Conservation (phyloP, 1,140 invertebrate genomes). For the Intoshia linei region DNA sequence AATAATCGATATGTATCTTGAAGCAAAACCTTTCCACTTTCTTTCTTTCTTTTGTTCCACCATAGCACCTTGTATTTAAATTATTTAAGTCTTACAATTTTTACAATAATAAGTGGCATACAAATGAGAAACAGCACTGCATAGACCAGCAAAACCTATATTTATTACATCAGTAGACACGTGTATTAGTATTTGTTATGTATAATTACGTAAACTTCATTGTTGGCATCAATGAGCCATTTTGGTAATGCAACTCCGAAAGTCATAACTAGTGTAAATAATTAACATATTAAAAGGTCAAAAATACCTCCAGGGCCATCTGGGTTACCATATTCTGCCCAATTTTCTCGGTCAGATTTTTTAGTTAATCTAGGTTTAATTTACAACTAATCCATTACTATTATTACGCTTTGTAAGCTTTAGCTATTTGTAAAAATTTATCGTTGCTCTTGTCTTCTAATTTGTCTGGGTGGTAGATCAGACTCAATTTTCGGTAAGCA, state of each 20-base stretch:
- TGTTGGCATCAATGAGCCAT: slow-evolving; percentile 99
- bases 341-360: slow-evolving; percentile 75
- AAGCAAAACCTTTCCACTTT: slow-evolving; percentile 68
- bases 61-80: slow-evolving; percentile 38
- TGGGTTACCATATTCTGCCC: slow-evolving; percentile 93
- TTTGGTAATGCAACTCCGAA: slow-evolving; percentile 78
- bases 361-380: slow-evolving; percentile 41
- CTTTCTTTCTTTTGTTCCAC: slow-evolving; percentile 92
- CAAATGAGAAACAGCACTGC: slow-evolving; percentile 85
- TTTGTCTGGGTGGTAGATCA: slow-evolving; percentile 80
- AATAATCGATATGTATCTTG: slow-evolving; percentile 75
- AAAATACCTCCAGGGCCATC: slow-evolving; percentile 53
- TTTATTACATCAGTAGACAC: not conserved
- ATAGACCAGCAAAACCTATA: slow-evolving; percentile 50
- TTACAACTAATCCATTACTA: not conserved
- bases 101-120: slow-evolving; percentile 46
- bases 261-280: not conserved
- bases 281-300: not conserved
- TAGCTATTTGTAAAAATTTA: slow-evolving; percentile 79
- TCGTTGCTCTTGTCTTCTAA: slow-evolving; percentile 79
- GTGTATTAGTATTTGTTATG: slow-evolving; percentile 1
- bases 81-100: slow-evolving; percentile 8
- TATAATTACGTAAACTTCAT: slow-evolving; percentile 51
- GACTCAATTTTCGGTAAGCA: slow-evolving; percentile 60
- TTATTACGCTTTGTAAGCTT: slow-evolving; percentile 39